These are phyloP conservation scores for Phyllotis vaccarum DNA, from an alignment of 2,797 vertebrate species.

Conservation along the genomic window DNA sequence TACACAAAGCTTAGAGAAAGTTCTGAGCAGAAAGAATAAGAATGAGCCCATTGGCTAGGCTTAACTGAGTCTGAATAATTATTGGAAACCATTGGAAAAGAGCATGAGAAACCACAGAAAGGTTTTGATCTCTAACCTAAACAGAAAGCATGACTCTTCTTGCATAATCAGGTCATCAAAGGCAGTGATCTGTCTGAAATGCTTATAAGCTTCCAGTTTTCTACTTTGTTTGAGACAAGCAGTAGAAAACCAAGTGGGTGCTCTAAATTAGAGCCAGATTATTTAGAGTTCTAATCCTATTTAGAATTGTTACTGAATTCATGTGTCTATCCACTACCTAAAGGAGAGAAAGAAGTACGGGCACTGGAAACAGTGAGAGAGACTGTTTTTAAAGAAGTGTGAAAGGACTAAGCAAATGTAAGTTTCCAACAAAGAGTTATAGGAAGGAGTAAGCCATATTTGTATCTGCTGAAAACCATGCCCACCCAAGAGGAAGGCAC, in stretches of 20 bases:
- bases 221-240: slow-evolving; percentile 7
- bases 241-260: neutral
- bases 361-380: neutral
- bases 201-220: neutral
- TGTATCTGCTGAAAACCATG: neutral
- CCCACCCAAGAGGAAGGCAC: no score
- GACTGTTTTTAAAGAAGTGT: neutral
- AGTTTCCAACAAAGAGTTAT: neutral
- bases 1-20: slow-evolving; percentile 13
- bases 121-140: slow-evolving; percentile 34
- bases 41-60: neutral
- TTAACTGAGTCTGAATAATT: slow-evolving; percentile 48
- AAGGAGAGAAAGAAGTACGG: neutral
- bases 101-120: neutral
- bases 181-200: neutral
- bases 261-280: neutral
- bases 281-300: neutral
- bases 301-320: slow-evolving; percentile 35
- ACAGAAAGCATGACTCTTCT: neutral
- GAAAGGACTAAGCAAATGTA: slow-evolving; percentile 2
- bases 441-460: neutral
- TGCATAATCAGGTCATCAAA: neutral
- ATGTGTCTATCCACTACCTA: neutral
- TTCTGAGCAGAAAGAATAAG: slow-evolving; percentile 1
- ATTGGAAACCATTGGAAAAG: neutral